phyloP scores from a whole-genome alignment of 1,140 invertebrate species.

The Calliopsis andreniformis region DNA sequence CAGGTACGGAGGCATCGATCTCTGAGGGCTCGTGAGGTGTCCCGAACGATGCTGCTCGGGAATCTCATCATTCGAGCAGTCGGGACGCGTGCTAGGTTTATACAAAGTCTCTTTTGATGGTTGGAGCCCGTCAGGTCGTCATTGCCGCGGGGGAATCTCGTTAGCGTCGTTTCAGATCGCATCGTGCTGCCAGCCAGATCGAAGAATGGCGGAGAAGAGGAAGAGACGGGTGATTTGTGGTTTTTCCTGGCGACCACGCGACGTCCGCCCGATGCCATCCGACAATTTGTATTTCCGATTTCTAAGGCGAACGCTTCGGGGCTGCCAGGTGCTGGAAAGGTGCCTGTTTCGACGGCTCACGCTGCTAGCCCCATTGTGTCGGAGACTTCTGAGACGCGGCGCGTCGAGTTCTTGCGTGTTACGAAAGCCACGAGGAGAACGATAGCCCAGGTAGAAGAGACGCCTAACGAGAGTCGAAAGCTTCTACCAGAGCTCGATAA shows the following conservation, averaged over 20 bases:
- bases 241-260: slow-evolving; percentile 64
- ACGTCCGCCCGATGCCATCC: slow-evolving; percentile 54
- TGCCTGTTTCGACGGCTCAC: slow-evolving; percentile 47
- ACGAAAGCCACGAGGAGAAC: slow-evolving; percentile 1
- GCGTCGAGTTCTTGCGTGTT: slow-evolving; percentile 27
- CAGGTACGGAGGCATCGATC: not conserved
- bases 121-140: slow-evolving; percentile 44
- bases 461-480: slow-evolving; percentile 26
- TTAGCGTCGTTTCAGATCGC: slow-evolving; percentile 73
- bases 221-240: slow-evolving; percentile 71
- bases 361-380: slow-evolving; percentile 58
- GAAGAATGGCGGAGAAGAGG: slow-evolving; percentile 23
- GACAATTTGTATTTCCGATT: slow-evolving; percentile 76
- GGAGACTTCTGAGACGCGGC: slow-evolving; percentile 44
- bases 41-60: too few species aligned
- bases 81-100: slow-evolving; percentile 9
- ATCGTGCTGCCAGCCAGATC: slow-evolving; percentile 40
- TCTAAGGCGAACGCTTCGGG: slow-evolving; percentile 58
- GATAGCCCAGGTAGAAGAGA: not conserved
- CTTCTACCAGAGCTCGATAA: not conserved
- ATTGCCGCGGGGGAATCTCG: slow-evolving; percentile 59
- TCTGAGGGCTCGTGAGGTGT: not conserved
- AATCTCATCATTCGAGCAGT: not conserved
- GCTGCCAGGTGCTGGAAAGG: slow-evolving; percentile 64
- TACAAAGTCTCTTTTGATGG: slow-evolving; percentile 9